Base-by-base conservation (phyloP, 2,888 invertebrate genomes). In the Scaptomyza polygonia region DNA sequence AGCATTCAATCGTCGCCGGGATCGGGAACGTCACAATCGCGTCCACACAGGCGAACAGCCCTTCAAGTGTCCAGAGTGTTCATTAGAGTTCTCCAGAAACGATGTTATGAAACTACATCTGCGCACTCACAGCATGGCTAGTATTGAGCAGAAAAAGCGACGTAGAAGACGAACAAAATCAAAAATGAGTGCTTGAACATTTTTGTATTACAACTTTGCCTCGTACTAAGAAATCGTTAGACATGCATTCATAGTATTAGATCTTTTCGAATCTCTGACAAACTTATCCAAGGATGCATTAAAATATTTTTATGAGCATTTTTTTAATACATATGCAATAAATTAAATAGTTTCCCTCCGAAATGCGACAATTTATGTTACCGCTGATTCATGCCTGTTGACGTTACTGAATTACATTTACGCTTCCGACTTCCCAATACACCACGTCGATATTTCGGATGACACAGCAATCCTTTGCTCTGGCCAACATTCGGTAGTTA, bases 51-150 rank as follows among this genome's bases (percentile, higher is more conserved):
- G 64, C 1, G 49, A 54, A 5, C 14, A 21, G 3, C 58, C 70
- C 7, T 68, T 52, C 1, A 58, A 64, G 16, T 70, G 70, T 16
- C 18, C 34, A 2, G 14, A 43, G 0, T 70, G 70, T 27, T 1
- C 9, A 0, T 2, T 8, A 4, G 8, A 18, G 8, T 70, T 70
- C 8, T 1, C 21, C 16, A 27, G 70, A 4, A 70, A 39, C 6
- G 64, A 70, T 25, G 47, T 18, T 3, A 43, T 68, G 0, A 32
- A 47, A 42, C 1, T 7, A 0, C 70, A 70, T 12, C 1, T 27
- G 1, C 39, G 30, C 7, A 11, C n/a, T 1, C 67, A 68, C 27
- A 8, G 39, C n/a, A 0, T n/a, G 2, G 36, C 18, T 5, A 21
- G 8, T 2, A 9, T 3, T 25, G 3, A n/a, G 34, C 30, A 11